A percentile compares a stretch with the other conserved stretches of the same genome.
Evolutionary conservation across 2,888 invertebrate genomes (phyloP).

Genomic region (Emmelina monodactyla): DNA sequence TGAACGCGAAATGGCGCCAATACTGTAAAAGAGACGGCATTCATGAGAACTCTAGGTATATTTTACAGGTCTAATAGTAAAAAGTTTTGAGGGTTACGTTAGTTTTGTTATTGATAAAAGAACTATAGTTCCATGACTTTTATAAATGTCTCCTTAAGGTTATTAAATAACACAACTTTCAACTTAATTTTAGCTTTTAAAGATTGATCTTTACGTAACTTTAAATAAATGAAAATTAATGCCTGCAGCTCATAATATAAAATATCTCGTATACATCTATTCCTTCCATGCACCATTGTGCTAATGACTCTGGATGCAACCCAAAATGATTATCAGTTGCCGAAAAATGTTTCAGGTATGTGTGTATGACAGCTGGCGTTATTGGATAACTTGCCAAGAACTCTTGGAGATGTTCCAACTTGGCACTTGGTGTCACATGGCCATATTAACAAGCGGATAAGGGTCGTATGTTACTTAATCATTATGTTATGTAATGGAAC

Average conservation of each 20-base stretch:
- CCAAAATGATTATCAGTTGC: background rate
- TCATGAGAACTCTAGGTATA: background rate
- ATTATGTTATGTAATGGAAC: slow-evolving; percentile 1
- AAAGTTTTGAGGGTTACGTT: background rate
- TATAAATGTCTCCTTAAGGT: background rate
- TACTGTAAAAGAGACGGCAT: background rate
- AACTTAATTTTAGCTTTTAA: too few species aligned
- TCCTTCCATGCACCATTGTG: background rate
- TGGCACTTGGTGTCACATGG: slow-evolving; percentile 15
- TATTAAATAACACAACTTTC: too few species aligned
- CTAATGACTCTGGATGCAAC: background rate
- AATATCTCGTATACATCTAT: background rate
- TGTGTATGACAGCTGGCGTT: background rate
- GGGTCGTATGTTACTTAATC: slow-evolving; percentile 1
- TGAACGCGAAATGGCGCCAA: slow-evolving; percentile 39
- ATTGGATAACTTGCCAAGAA: background rate
- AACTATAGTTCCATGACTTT: too few species aligned
- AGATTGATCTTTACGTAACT: too few species aligned
- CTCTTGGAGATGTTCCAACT: background rate
- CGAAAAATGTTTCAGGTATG: background rate
- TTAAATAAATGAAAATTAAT: too few species aligned
- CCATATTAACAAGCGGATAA: slow-evolving; percentile 1
- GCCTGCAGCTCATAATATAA: too few species aligned
- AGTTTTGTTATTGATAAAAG: background rate
- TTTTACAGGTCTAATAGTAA: too few species aligned